Percentiles rank a stretch among this genome's conserved stretches.
These are phyloP conservation scores for Pristionchus fissidentatus DNA, from an alignment of 2,888 invertebrate species.

Conservation along the genomic window DNA sequence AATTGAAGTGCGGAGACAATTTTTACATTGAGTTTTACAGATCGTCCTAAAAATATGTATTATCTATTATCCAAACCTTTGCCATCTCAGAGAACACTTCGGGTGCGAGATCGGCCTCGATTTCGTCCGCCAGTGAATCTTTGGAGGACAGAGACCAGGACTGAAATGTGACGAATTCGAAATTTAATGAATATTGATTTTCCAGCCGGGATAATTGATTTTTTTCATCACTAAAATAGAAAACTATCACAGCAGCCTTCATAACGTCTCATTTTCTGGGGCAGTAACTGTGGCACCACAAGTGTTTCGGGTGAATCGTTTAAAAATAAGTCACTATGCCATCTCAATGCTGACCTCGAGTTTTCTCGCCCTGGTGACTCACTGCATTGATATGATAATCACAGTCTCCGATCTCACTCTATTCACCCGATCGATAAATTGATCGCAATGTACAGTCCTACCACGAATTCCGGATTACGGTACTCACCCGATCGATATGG, in stretches of 20 bases:
- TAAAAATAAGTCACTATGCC: too few relatives aligned
- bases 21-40: too few relatives aligned
- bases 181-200: too few relatives aligned
- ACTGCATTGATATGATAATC: too few relatives aligned
- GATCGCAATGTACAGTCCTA: too few relatives aligned
- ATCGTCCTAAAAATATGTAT: too few relatives aligned
- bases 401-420: too few relatives aligned
- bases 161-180: neutral
- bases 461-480: neutral
- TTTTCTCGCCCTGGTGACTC: neutral
- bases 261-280: too few relatives aligned
- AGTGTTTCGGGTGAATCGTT: too few relatives aligned
- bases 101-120: conserved; percentile 27
- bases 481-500: conserved; percentile 14
- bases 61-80: neutral
- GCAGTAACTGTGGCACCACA: too few relatives aligned
- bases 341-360: neutral
- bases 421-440: too few relatives aligned
- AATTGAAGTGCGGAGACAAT: too few relatives aligned
- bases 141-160: conserved; percentile 44
- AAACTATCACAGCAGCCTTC: neutral
- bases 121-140: conserved; percentile 22
- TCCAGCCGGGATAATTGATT: neutral
- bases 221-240: neutral
- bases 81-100: conserved; percentile 35